Evolutionary conservation across 2,888 invertebrate species (phyloP).

Genomic region (Drosophila rellima): DNA sequence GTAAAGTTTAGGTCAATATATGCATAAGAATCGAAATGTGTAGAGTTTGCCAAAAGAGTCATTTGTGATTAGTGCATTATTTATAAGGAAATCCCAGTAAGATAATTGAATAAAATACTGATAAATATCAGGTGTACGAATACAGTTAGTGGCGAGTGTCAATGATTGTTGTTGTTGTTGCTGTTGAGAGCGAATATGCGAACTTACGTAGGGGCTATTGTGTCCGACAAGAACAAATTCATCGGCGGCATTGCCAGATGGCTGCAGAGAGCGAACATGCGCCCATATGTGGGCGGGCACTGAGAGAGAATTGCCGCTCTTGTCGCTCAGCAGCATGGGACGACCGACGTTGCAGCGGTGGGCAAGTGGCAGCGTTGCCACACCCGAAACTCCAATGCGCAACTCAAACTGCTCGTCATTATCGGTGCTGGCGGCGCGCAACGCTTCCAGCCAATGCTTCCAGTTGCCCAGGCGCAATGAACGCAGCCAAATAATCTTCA

Average conservation of each 20-base stretch:
- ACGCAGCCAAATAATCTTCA: slow-evolving; percentile 46
- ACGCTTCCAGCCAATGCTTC: slow-evolving; percentile 36
- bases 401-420: slow-evolving; percentile 31
- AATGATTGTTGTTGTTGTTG: not conserved
- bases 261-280: slow-evolving; percentile 31
- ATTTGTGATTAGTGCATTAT: too few relatives aligned
- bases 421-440: slow-evolving; percentile 7
- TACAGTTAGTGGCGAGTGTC: not conserved
- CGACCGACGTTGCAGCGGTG: slow-evolving; percentile 13
- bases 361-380: slow-evolving; percentile 25
- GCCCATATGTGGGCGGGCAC: slow-evolving; percentile 54
- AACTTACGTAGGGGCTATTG: slow-evolving; percentile 58
- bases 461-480: slow-evolving; percentile 48
- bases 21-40: too few relatives aligned
- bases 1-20: too few relatives aligned
- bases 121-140: not conserved
- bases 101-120: too few relatives aligned
- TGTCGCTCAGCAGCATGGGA: slow-evolving; percentile 11
- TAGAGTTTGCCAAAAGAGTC: too few relatives aligned
- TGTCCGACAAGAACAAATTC: slow-evolving; percentile 56
- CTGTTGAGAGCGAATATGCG: not conserved
- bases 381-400: slow-evolving; percentile 54
- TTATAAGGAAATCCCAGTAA: too few relatives aligned
- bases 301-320: slow-evolving; percentile 1
- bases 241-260: slow-evolving; percentile 12